Base-by-base conservation (phyloP, 2,888 invertebrate species). In the Nomada ferruginata region DNA sequence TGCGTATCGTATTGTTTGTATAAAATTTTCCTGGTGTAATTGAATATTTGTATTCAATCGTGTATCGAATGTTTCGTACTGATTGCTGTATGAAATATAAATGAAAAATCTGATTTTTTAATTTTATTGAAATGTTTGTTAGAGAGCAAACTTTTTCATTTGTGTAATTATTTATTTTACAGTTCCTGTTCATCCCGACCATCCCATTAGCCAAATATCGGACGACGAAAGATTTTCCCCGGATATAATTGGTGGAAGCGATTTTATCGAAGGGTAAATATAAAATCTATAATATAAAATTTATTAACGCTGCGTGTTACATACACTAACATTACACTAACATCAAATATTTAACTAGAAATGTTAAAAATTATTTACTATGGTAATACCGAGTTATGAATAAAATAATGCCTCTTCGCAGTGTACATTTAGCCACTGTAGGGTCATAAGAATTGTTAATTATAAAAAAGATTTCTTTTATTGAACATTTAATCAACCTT, bases 181-280 rank as follows among this genome's bases (percentile, higher is more conserved):
- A 88, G 88, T 78, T 66, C 83, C 89, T 10, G 20, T 85, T 1
- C 86, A 82, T 29, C 71, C 87, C 13, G 85, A 76, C n/a, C 86
- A 79, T 0, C 11, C 80, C 4, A 70, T 81, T 36, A 66, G 78
- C 15, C 88, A 87, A 50, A 50, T 79, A 52, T 75, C 84, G 2
- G 83, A 66, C 20, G 71, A 72, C 29, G 85, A 88, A 52, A 84
- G 42, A 76, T 89, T 88, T 72, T 85, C 89, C 1, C 78, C 89
- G 7, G 87, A 82, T 42, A 53, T 85, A 44, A 71, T 79, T n/a
- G 79, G 76, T 5, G 71, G 82, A 10, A 42, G 70, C 15, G 84
- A 82, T 65, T 88, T 88, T 20, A 72, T 88, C 2, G 84, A 85
- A 44, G 72, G 85, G 88, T 88, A 84, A 87, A 71, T 78, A 82